A percentile compares a stretch with the other conserved stretches of the same genome.
Conservation (phyloP, 2,113 vertebrate genomes). For the Brachypteracias leptosomus region DNA sequence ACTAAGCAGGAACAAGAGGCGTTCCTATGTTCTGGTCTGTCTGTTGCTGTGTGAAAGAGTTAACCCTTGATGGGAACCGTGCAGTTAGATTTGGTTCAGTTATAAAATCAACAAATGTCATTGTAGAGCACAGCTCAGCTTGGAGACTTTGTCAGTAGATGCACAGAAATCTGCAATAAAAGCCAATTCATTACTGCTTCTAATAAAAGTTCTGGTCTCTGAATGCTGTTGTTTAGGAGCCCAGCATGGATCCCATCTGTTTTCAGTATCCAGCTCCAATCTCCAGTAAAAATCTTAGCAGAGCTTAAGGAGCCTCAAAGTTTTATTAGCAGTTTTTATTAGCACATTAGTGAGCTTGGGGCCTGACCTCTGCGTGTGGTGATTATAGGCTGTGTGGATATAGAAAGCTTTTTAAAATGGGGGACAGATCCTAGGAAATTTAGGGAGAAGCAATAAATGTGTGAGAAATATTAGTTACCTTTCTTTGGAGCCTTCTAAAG, state of each 20-base stretch:
- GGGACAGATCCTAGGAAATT: background rate
- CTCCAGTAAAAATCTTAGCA: constrained; percentile 17
- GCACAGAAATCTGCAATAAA: background rate
- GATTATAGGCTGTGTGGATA: background rate
- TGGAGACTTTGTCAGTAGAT: background rate
- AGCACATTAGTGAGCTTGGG: constrained; percentile 11
- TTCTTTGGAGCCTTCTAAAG: background rate
- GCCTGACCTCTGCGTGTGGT: background rate
- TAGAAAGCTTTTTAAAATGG: background rate
- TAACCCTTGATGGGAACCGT: background rate
- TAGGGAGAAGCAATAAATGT: background rate
- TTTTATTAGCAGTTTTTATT: constrained; percentile 58
- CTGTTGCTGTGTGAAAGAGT: background rate
- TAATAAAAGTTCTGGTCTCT: background rate
- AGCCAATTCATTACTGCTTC: background rate
- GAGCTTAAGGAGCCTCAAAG: background rate
- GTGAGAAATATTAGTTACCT: background rate
- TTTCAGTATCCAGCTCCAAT: constrained; percentile 12
- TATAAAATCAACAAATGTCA: background rate
- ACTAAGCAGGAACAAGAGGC: background rate
- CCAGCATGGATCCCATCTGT: constrained; percentile 12
- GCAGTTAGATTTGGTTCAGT: background rate
- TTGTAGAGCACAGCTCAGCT: background rate
- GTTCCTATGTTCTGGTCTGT: background rate
- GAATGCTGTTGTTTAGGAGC: background rate